Percentiles rank a stretch among this genome's conserved stretches.
Evolutionary conservation across 1,140 invertebrate genomes (phyloP).

Genomic region (Drosophila mayri): DNA sequence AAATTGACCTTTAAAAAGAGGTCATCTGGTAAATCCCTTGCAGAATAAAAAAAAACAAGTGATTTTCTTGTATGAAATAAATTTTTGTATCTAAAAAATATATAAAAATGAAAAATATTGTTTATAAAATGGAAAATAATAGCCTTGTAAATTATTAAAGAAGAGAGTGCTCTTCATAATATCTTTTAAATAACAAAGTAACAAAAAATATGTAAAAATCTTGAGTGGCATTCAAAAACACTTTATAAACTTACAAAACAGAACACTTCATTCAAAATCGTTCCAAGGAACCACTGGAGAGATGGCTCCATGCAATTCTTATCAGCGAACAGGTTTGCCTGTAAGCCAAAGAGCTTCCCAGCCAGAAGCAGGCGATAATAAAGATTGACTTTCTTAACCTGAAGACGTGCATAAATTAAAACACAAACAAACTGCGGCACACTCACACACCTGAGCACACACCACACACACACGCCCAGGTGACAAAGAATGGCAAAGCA

Average conservation of each 20-base stretch:
- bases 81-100: neutral
- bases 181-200: too few species aligned
- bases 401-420: conserved; percentile 81
- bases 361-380: conserved; percentile 32
- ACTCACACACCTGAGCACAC: conserved; percentile 13
- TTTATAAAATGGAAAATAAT: neutral
- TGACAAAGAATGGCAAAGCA: conserved; percentile 73
- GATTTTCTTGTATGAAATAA: neutral
- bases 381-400: conserved; percentile 80
- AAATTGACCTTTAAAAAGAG: neutral
- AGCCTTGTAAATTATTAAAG: neutral
- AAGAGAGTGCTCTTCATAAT: neutral
- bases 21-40: neutral
- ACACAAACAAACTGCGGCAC: conserved; percentile 52
- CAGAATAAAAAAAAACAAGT: rapidly evolving
- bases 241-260: neutral
- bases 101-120: neutral
- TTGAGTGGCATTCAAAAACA: neutral
- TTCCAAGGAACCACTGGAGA: conserved; percentile 8
- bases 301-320: conserved; percentile 48
- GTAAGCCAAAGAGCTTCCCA: conserved; percentile 11
- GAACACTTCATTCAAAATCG: neutral
- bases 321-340: conserved; percentile 52
- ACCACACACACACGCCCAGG: conserved; percentile 8
- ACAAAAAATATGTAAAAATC: neutral